Conservation (phyloP, 1,140 invertebrate species). For the Psilanteris sp. region DNA sequence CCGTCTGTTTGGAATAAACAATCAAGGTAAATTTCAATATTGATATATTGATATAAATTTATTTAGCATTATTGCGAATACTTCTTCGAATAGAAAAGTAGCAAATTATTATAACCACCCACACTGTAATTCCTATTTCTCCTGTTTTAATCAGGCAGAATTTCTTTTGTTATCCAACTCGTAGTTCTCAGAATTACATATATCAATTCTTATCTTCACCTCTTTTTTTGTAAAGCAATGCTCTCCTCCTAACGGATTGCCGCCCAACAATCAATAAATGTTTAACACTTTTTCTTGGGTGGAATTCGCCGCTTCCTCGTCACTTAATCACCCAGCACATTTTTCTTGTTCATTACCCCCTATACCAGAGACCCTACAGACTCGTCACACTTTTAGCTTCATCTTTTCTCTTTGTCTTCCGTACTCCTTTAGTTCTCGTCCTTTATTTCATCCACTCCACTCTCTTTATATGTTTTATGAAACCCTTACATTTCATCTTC, state of each 20-base stretch:
- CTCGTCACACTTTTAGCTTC: constrained; percentile 45
- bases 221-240: constrained; percentile 2
- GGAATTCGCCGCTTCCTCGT: constrained; percentile 25
- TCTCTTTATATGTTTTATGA: constrained; percentile 24
- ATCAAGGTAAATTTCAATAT: no score
- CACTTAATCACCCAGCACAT: constrained; percentile 48
- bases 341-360: constrained; percentile 62
- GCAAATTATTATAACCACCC: no score
- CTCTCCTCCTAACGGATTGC: constrained; percentile 14
- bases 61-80: no score
- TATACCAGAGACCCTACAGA: constrained; percentile 30
- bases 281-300: constrained; percentile 42
- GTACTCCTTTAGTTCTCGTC: constrained; percentile 11
- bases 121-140: no score
- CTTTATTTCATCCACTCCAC: constrained; percentile 7
- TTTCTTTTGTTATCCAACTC: not conserved
- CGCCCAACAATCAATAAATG: constrained; percentile 45
- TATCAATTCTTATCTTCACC: constrained; percentile 18
- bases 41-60: no score
- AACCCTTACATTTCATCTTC: constrained; percentile 14
- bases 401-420: constrained; percentile 40
- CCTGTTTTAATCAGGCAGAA: no score
- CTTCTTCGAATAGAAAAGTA: no score
- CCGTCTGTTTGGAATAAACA: no score
- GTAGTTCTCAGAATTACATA: constrained; percentile 8